These are phyloP conservation scores for Mirza zaza DNA, from an alignment of 2,113 vertebrate species.

Conservation along the genomic window DNA sequence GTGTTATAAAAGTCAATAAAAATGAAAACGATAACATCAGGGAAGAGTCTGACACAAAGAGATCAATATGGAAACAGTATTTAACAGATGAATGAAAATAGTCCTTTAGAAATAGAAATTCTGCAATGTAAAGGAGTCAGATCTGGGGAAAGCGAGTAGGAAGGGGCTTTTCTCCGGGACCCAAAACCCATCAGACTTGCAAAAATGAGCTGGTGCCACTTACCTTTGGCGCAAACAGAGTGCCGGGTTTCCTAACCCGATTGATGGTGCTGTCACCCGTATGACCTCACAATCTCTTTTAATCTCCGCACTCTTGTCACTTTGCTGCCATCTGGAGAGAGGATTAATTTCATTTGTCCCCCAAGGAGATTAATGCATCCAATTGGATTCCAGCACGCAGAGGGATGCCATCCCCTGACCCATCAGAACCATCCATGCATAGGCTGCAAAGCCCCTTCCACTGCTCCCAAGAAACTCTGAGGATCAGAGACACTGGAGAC, in stretches of 20 bases:
- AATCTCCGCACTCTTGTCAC: slow-evolving; percentile 65
- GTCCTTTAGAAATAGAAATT: slow-evolving; percentile 18
- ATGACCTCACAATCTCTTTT: slow-evolving; percentile 71
- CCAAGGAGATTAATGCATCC: slow-evolving; percentile 64
- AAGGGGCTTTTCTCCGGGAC: background rate
- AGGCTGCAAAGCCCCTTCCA: background rate
- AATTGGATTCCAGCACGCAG: slow-evolving; percentile 23
- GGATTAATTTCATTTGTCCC: slow-evolving; percentile 71
- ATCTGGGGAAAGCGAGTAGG: background rate
- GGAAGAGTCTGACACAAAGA: background rate
- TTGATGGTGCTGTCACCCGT: slow-evolving; percentile 54
- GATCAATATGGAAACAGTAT: background rate
- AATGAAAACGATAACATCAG: background rate
- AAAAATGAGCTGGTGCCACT: background rate
- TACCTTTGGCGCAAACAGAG: background rate
- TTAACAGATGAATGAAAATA: background rate
- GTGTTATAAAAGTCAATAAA: background rate
- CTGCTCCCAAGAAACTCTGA: background rate
- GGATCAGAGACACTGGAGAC: background rate
- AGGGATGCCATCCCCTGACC: background rate
- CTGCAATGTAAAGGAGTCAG: background rate
- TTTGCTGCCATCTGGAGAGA: slow-evolving; percentile 68
- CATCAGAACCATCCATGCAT: background rate
- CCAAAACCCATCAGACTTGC: background rate
- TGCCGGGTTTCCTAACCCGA: slow-evolving; percentile 1